A percentile compares a stretch with the other conserved stretches of the same genome.
Conservation (phyloP, 2,888 invertebrate genomes). For the Epinotia demarniana region DNA sequence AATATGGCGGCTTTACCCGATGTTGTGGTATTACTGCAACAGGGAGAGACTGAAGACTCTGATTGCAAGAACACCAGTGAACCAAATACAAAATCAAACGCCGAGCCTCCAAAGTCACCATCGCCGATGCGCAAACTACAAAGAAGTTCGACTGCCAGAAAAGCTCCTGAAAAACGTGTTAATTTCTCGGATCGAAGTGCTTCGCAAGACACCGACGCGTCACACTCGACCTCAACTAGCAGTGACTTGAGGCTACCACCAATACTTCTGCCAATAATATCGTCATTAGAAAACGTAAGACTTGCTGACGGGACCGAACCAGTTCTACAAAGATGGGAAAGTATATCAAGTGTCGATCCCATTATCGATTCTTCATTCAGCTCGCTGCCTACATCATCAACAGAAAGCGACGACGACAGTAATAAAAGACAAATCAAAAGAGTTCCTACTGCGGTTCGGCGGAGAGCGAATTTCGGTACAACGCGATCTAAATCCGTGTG, state of each 20-base stretch:
- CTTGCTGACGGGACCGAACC: constrained; percentile 72
- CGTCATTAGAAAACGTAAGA: constrained; percentile 84
- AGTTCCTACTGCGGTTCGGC: constrained; percentile 71
- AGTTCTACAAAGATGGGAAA: constrained; percentile 83
- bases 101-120: constrained; percentile 56
- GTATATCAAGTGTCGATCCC: constrained; percentile 89
- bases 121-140: constrained; percentile 67
- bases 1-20: constrained; percentile 66
- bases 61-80: constrained; percentile 66
- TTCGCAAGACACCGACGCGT: constrained; percentile 87
- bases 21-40: constrained; percentile 65
- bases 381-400: constrained; percentile 82
- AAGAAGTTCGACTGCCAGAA: constrained; percentile 77
- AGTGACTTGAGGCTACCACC: constrained; percentile 88
- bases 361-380: constrained; percentile 88
- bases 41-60: constrained; percentile 66
- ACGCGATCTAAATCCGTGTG: constrained; percentile 81
- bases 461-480: constrained; percentile 73
- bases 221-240: constrained; percentile 85
- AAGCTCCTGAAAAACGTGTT: constrained; percentile 78
- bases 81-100: constrained; percentile 56
- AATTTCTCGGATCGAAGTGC: constrained; percentile 82
- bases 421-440: constrained; percentile 71
- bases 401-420: constrained; percentile 78
- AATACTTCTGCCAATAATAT: constrained; percentile 88